Evolutionary conservation across 2,113 vertebrate genomes (phyloP).

Genomic region (Anarhynchus alexandrinus): DNA sequence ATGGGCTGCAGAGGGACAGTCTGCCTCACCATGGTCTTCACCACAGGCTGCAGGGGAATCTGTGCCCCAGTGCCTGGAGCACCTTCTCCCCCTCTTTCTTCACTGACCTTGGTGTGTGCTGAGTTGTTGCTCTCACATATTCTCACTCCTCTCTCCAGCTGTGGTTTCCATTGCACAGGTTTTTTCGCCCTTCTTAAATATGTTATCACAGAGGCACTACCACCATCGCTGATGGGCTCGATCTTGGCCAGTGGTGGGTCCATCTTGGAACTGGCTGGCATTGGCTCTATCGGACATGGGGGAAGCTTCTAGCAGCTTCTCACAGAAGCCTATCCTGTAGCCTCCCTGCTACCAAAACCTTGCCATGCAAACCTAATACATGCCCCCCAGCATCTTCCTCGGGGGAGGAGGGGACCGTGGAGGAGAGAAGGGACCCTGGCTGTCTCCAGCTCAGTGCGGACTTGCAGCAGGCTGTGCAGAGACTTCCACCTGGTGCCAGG

Average conservation of each 20-base stretch:
- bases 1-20: too few relatives aligned
- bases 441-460: rapidly evolving
- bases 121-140: not conserved
- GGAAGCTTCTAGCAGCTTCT: not conserved
- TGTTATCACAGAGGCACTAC: not conserved
- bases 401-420: rapidly evolving
- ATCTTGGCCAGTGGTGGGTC: not conserved
- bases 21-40: not conserved
- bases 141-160: not conserved
- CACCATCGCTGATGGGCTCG: not conserved
- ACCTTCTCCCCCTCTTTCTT: not conserved
- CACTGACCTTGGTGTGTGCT: not conserved
- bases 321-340: not conserved
- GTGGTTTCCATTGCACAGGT: not conserved
- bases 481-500: rapidly evolving
- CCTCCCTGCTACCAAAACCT: not conserved
- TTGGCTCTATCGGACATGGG: not conserved
- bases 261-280: not conserved
- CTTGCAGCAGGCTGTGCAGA: not conserved
- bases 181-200: not conserved
- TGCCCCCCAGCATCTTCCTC: rapidly evolving
- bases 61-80: not conserved
- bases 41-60: not conserved
- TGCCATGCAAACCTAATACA: not conserved
- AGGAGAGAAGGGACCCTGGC: not conserved